A percentile compares a stretch with the other conserved stretches of the same genome.
Conservation (phyloP, 2,797 vertebrate genomes). For the Erpetoichthys calabaricus region DNA sequence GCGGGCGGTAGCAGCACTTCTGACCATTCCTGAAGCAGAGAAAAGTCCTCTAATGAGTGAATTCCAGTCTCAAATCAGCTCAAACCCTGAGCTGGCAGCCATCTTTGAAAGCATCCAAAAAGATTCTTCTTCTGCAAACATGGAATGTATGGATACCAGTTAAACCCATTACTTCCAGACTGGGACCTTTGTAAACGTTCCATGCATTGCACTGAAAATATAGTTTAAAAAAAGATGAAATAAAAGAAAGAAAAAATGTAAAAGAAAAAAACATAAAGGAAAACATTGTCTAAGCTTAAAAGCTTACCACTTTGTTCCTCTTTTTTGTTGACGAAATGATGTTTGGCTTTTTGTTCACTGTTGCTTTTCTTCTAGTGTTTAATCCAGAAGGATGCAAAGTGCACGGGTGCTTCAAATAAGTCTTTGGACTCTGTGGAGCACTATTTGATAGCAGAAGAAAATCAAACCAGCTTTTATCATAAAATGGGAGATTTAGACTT, state of each 20-base stretch:
- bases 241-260: conserved; percentile 52
- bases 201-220: conserved; percentile 88
- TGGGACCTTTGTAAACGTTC: conserved; percentile 61
- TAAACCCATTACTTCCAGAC: conserved; percentile 43
- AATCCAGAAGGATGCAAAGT: conserved; percentile 46
- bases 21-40: conserved; percentile 95
- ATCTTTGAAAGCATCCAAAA: conserved; percentile 98
- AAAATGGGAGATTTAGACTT: conserved; percentile 47
- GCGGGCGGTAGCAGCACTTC: conserved; percentile 86
- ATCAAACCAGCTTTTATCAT: conserved; percentile 33
- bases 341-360: conserved; percentile 59
- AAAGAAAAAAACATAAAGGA: conserved; percentile 48
- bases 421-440: conserved; percentile 38
- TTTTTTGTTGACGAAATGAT: conserved; percentile 50
- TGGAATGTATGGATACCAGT: conserved; percentile 99
- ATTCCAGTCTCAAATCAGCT: conserved; percentile 97
- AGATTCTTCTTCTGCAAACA: conserved; percentile 90
- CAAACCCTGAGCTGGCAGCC: conserved; percentile 94
- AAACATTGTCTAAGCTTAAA: conserved; percentile 46
- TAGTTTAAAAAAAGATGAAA: conserved; percentile 51
- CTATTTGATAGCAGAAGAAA: conserved; percentile 26
- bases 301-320: conserved; percentile 63
- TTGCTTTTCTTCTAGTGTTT: conserved; percentile 53
- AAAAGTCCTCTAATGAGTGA: conserved; percentile 96
- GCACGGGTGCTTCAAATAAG: conserved; percentile 33